A percentile compares a stretch with the other conserved stretches of the same genome.
phyloP scores from a whole-genome alignment of 2,113 vertebrate genomes.

The Aviceda subcristata region DNA sequence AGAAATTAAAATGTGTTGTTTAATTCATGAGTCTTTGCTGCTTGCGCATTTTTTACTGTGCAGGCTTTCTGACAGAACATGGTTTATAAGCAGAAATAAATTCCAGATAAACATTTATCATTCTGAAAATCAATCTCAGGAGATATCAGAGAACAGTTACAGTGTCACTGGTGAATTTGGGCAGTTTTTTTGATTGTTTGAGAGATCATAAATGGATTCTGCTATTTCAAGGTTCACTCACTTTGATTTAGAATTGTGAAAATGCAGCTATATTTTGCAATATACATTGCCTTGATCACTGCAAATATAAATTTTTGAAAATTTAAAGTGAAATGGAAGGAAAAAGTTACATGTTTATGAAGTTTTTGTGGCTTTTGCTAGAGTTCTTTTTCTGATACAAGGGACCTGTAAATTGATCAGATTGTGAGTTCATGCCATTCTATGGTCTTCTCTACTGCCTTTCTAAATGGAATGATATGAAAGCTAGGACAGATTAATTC shows the following conservation, averaged over 20 bases:
- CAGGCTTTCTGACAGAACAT: not conserved
- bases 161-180: not conserved
- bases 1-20: not conserved
- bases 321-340: not conserved
- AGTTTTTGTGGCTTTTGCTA: not conserved
- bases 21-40: not conserved
- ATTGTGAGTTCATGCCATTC: not conserved
- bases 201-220: not conserved
- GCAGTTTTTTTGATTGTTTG: not conserved
- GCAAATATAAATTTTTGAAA: not conserved
- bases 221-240: not conserved
- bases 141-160: not conserved
- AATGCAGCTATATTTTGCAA: not conserved
- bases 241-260: not conserved
- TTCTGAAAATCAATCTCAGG: not conserved
- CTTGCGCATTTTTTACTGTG: not conserved
- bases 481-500: not conserved
- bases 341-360: not conserved
- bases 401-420: not conserved
- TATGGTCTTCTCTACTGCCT: not conserved
- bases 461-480: not conserved
- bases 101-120: not conserved
- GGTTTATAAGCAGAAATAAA: constrained; percentile 31
- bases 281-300: not conserved
- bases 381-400: not conserved